Percentiles rank a stretch among this genome's conserved stretches.
Conservation (phyloP, 2,113 vertebrate species). For the Odocoileus hemionus region DNA sequence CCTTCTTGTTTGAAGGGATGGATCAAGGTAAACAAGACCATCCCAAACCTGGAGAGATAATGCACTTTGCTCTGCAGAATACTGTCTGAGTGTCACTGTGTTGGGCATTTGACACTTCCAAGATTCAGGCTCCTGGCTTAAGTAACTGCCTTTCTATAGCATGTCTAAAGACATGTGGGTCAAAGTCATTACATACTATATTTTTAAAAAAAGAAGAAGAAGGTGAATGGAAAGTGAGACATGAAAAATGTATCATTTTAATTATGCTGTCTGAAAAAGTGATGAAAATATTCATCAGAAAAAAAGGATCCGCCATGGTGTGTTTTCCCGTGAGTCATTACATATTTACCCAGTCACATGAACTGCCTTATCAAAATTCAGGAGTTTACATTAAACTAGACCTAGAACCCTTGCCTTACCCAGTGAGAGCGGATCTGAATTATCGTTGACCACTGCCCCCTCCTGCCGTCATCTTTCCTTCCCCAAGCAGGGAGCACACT, state of each 20-base stretch:
- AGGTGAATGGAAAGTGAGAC: neutral
- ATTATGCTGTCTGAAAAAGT: slow-evolving; percentile 7
- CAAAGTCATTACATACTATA: neutral
- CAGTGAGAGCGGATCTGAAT: neutral
- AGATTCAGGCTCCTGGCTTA: neutral
- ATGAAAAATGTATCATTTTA: neutral
- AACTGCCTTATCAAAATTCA: slow-evolving; percentile 14
- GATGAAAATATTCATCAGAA: neutral
- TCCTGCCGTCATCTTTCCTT: neutral
- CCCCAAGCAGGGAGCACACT: neutral
- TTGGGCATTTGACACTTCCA: neutral
- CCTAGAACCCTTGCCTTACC: neutral
- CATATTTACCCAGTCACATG: neutral
- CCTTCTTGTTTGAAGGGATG: neutral
- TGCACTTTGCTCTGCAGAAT: neutral
- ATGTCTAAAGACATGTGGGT: neutral
- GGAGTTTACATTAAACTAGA: neutral
- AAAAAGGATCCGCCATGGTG: neutral
- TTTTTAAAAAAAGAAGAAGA: neutral
- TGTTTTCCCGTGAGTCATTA: slow-evolving; percentile 40
- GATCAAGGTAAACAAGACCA: neutral
- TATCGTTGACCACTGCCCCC: neutral
- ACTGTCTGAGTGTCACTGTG: neutral
- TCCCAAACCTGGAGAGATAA: neutral
- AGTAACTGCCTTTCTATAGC: neutral